phyloP scores from a whole-genome alignment of 2,888 invertebrate genomes.

The Hololepta plana region DNA sequence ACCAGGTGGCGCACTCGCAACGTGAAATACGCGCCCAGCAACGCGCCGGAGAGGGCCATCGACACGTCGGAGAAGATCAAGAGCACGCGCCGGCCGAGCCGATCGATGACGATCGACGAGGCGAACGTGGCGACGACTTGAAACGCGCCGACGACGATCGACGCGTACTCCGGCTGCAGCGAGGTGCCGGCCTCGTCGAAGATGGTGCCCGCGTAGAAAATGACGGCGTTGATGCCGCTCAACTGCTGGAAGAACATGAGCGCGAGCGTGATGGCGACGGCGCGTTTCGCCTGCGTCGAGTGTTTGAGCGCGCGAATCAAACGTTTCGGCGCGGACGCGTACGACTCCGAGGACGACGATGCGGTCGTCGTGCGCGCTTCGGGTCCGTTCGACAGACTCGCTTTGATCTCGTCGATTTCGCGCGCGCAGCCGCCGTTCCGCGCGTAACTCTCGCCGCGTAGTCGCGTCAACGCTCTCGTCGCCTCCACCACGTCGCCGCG shows the following conservation, averaged over 20 bases:
- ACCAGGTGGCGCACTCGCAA: conserved; percentile 22
- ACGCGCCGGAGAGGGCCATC: conserved; percentile 49
- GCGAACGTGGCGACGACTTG: conserved; percentile 61
- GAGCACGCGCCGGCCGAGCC: conserved; percentile 57
- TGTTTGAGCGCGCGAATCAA: conserved; percentile 30
- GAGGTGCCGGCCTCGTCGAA: conserved; percentile 45
- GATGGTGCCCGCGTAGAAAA: conserved; percentile 61
- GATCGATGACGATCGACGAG: conserved; percentile 63
- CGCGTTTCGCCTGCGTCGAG: conserved; percentile 49
- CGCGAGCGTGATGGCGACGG: conserved; percentile 50
- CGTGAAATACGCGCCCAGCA: conserved; percentile 56
- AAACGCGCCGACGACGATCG: conserved; percentile 69
- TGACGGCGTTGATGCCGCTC: conserved; percentile 67
- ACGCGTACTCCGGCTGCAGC: conserved; percentile 39
- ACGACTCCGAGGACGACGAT: conserved; percentile 26
- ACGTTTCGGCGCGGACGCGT: too few relatives aligned
- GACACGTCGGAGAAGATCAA: conserved; percentile 50
- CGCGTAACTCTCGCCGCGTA: conserved; percentile 60
- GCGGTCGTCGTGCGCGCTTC: conserved; percentile 27
- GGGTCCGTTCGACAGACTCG: too few relatives aligned
- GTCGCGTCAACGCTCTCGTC: conserved; percentile 42
- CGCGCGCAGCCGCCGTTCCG: too few relatives aligned
- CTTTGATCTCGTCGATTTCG: conserved; percentile 46
- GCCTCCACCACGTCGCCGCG: conserved; percentile 49
- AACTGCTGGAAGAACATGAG: conserved; percentile 85